Evolutionary conservation across 2,888 invertebrate genomes (phyloP).

Genomic region (Bruchidius siliquastri): DNA sequence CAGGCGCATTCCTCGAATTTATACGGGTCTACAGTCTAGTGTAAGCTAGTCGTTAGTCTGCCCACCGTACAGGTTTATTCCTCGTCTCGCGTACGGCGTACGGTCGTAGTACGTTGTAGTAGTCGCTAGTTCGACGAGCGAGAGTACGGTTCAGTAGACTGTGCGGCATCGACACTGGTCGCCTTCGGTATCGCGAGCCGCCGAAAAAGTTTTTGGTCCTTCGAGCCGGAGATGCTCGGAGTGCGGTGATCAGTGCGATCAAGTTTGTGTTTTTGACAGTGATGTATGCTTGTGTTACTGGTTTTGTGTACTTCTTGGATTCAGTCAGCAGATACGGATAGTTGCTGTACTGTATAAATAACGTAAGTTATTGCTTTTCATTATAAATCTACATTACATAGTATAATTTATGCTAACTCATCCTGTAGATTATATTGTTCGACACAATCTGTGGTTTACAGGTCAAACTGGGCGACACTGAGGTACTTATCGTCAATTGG

Average conservation of each 20-base stretch:
- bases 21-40: constrained; percentile 11
- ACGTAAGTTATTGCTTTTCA: neutral
- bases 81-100: neutral
- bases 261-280: neutral
- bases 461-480: no score
- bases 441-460: no score
- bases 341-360: neutral
- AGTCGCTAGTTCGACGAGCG: neutral
- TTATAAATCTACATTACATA: no score
- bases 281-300: neutral
- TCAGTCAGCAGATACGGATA: neutral
- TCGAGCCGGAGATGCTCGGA: neutral
- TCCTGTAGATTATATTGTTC: no score
- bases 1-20: constrained; percentile 16
- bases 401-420: no score
- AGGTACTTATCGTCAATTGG: no score
- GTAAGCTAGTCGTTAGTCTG: constrained; percentile 4
- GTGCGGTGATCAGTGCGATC: neutral
- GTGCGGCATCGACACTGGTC: neutral
- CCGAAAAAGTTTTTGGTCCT: neutral
- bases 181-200: neutral
- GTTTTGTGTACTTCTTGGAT: neutral
- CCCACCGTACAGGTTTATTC: neutral
- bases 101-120: neutral
- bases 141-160: neutral